These are phyloP conservation scores for Phacellophora camtschatica DNA, from an alignment of 30 jellyfish, hydroid and myxozoan genomes.

Conservation along the genomic window DNA sequence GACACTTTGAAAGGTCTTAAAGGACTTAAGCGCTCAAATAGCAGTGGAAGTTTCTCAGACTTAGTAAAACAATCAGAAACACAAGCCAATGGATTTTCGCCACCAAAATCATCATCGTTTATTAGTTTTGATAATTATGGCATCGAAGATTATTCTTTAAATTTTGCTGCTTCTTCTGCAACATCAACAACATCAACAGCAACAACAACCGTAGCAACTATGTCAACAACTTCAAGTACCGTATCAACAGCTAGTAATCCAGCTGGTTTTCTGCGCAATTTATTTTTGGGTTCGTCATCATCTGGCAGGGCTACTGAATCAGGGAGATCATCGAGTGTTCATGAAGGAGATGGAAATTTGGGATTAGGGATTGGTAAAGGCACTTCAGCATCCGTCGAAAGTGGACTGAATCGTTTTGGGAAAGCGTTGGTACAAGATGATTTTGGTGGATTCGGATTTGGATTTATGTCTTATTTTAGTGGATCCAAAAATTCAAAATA, in stretches of 20 bases:
- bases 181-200: not conserved
- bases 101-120: conserved; percentile 22
- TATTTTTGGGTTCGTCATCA: conserved; percentile 39
- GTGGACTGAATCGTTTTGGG: conserved; percentile 70
- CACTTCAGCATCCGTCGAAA: conserved; percentile 51
- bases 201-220: conserved; percentile 15
- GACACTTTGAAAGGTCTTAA: conserved; percentile 5
- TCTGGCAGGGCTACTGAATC: conserved; percentile 3
- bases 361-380: not conserved
- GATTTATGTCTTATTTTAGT: conserved; percentile 70
- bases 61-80: conserved; percentile 32
- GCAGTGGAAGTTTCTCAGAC: conserved; percentile 73
- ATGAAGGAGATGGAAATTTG: not conserved
- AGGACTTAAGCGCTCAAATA: conserved; percentile 45
- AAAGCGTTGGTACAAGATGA: conserved; percentile 60
- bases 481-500: conserved; percentile 31
- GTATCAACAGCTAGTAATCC: conserved; percentile 26
- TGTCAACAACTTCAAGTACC: not conserved
- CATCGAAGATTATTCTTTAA: conserved; percentile 22
- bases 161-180: not conserved
- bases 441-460: conserved; percentile 68
- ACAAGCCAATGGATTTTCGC: conserved; percentile 5
- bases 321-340: conserved; percentile 53
- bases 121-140: conserved; percentile 55
- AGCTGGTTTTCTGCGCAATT: conserved; percentile 54